Conservation (phyloP, 2,113 vertebrate species). For the Cyprinodon tularosa region DNA sequence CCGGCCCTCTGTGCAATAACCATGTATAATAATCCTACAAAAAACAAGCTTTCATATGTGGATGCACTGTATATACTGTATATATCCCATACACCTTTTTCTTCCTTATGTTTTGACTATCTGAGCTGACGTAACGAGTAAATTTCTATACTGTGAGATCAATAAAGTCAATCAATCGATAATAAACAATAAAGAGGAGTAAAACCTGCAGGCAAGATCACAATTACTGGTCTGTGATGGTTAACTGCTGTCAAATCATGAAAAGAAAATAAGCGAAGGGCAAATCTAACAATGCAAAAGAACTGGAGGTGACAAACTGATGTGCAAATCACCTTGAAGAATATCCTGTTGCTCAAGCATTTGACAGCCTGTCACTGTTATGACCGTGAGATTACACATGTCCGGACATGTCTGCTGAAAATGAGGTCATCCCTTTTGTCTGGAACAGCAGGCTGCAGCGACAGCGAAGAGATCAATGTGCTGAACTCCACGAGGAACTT, state of each 20-base stretch:
- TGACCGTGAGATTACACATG: conserved; percentile 46
- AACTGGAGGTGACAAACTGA: conserved; percentile 27
- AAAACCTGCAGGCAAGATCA: neutral
- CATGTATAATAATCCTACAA: too few species aligned
- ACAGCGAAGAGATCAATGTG: conserved; percentile 45
- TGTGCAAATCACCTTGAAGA: conserved; percentile 1
- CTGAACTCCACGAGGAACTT: conserved; percentile 7
- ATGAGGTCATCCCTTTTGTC: conserved; percentile 62
- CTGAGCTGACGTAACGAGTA: too few species aligned
- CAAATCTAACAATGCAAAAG: neutral
- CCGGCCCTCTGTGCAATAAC: too few species aligned
- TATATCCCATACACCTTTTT: too few species aligned
- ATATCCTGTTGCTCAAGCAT: conserved; percentile 14
- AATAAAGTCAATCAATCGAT: neutral
- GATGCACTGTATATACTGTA: too few species aligned
- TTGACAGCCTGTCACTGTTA: conserved; percentile 35
- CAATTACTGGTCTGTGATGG: neutral
- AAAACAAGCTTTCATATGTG: too few species aligned
- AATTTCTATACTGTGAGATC: too few species aligned
- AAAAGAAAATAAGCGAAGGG: neutral
- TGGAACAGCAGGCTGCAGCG: conserved; percentile 33
- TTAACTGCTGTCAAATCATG: neutral
- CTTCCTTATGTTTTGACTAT: too few species aligned
- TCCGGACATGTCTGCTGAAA: conserved; percentile 55
- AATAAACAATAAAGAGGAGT: neutral